phyloP scores from a whole-genome alignment of 2,113 vertebrate species.

The Beaufortia kweichowensis region DNA sequence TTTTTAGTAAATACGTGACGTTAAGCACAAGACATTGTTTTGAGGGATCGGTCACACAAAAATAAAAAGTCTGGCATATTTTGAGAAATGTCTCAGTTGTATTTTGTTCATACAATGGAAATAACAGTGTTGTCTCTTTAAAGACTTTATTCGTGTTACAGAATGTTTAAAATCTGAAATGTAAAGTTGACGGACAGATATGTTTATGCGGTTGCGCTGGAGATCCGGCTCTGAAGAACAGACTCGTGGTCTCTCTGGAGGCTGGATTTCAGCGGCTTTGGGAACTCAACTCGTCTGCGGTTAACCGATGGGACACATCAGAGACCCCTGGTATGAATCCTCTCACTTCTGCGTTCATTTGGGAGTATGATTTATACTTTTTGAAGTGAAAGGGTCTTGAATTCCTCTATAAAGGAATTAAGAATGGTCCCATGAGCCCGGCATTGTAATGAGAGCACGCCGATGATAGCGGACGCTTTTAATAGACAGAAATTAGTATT shows the following conservation, averaged over 20 bases:
- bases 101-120: no score
- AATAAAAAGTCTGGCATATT: no score
- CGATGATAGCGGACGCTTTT: constrained; percentile 78
- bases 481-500: constrained; percentile 83
- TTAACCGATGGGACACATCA: constrained; percentile 76
- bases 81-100: no score
- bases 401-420: constrained; percentile 83
- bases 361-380: constrained; percentile 85
- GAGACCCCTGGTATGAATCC: constrained; percentile 67
- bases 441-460: constrained; percentile 83
- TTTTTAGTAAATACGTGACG: no score
- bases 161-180: no score
- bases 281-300: constrained; percentile 66
- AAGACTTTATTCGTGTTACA: no score
- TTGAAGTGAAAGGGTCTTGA: constrained; percentile 82
- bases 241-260: constrained; percentile 64
- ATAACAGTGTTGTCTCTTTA: no score
- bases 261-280: constrained; percentile 71
- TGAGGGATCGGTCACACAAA: no score
- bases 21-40: no score
- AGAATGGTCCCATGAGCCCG: constrained; percentile 76
- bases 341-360: constrained; percentile 74
- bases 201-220: constrained; percentile 20
- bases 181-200: no score
- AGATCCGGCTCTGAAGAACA: constrained; percentile 59